These are phyloP conservation scores for Todiramphus saurophagus DNA, from an alignment of 2,113 vertebrate species.

Conservation along the genomic window DNA sequence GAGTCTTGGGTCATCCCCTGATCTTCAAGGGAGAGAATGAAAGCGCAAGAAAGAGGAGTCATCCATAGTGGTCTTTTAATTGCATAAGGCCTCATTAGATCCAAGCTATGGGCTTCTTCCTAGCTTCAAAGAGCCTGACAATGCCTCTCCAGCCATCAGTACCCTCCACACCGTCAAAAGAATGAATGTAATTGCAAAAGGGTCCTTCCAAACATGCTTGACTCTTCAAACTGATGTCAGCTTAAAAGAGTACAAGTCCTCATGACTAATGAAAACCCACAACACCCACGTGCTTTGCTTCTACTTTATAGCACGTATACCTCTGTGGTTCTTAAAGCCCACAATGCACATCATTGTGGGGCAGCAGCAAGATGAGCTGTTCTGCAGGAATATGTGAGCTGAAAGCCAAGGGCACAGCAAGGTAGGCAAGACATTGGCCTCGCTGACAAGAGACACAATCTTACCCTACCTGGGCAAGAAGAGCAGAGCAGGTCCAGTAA, in stretches of 20 bases:
- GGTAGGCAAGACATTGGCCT: not conserved
- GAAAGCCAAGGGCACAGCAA: not conserved
- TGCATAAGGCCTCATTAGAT: not conserved
- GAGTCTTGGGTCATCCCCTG: not conserved
- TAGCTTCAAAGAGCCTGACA: not conserved
- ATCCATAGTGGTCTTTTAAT: not conserved
- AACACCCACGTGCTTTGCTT: not conserved
- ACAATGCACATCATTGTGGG: fast-evolving
- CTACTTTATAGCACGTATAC: not conserved
- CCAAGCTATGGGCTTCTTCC: not conserved
- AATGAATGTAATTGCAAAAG: not conserved
- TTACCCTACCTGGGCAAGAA: not conserved
- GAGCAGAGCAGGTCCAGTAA: not conserved
- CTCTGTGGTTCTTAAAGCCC: not conserved
- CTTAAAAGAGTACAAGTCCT: not conserved
- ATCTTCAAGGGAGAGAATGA: not conserved
- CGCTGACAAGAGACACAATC: not conserved
- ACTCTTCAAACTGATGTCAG: not conserved
- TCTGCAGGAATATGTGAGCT: not conserved
- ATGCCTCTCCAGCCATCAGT: not conserved
- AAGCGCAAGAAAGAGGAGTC: not conserved
- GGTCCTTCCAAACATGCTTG: not conserved
- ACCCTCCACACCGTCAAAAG: not conserved
- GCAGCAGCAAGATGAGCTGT: not conserved
- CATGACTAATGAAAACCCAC: not conserved